Evolutionary conservation across 2,113 vertebrate genomes (phyloP).

Genomic region (Varanus komodoensis): DNA sequence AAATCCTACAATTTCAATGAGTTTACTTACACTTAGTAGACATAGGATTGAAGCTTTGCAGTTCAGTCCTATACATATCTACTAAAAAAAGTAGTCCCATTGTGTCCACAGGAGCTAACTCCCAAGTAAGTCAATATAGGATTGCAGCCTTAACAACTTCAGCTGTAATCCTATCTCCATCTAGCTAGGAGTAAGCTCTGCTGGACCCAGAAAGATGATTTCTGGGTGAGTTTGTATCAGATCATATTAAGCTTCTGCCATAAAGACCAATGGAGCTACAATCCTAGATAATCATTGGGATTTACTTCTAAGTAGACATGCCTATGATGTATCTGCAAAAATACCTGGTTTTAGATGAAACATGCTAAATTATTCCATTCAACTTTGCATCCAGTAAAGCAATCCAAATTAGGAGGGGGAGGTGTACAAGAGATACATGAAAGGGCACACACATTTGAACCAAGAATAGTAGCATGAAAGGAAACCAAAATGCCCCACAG

Average conservation of each 20-base stretch:
- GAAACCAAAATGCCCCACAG: constrained; percentile 3
- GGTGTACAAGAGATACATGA: background rate
- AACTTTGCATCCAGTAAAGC: background rate
- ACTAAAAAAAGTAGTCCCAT: background rate
- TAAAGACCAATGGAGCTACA: background rate
- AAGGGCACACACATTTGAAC: constrained; percentile 16
- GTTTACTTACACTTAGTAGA: background rate
- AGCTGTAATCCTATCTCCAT: background rate
- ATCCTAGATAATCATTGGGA: background rate
- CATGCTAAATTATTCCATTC: background rate
- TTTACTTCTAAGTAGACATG: background rate
- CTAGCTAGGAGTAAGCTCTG: background rate
- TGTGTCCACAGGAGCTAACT: background rate
- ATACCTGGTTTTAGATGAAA: background rate
- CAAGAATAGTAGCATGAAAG: constrained; percentile 1
- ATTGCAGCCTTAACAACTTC: background rate
- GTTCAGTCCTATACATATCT: background rate
- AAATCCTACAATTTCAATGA: background rate
- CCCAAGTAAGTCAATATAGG: background rate
- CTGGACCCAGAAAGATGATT: background rate
- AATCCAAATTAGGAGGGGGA: constrained; percentile 31
- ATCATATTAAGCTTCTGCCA: constrained; percentile 9
- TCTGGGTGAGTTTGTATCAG: background rate
- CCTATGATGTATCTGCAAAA: background rate
- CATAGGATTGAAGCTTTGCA: background rate